phyloP scores from a whole-genome alignment of 1,140 invertebrate genomes.

The Neodiprion fabricii region DNA sequence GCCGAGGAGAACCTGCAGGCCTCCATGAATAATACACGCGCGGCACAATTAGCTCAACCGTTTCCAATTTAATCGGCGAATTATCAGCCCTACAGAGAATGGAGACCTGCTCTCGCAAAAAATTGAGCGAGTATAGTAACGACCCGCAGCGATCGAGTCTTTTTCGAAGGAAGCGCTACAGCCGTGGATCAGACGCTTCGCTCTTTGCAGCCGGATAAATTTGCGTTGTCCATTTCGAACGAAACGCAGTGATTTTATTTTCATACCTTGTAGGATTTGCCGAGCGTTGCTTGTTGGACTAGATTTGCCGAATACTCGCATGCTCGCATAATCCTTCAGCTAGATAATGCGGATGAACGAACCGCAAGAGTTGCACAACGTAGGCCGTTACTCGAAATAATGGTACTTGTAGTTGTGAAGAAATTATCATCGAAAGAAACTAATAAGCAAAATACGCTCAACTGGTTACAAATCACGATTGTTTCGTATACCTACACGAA shows the following conservation, averaged over 20 bases:
- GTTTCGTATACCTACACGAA: too few relatives aligned
- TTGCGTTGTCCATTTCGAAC: background rate
- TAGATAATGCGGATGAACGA: too few relatives aligned
- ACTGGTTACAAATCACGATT: too few relatives aligned
- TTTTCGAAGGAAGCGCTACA: background rate
- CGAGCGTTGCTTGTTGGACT: too few relatives aligned
- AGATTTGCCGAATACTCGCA: too few relatives aligned
- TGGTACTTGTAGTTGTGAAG: too few relatives aligned
- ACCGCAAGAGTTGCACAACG: too few relatives aligned
- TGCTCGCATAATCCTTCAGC: too few relatives aligned
- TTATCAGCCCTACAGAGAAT: slow-evolving; percentile 59
- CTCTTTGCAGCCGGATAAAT: too few relatives aligned
- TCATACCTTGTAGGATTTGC: background rate
- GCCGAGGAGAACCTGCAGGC: background rate
- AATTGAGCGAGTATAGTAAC: background rate
- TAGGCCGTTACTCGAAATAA: too few relatives aligned
- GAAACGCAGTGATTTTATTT: background rate
- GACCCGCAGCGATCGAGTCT: background rate
- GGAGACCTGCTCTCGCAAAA: slow-evolving; percentile 8
- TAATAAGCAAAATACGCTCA: too few relatives aligned
- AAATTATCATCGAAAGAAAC: too few relatives aligned
- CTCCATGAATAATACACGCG: slow-evolving; percentile 58
- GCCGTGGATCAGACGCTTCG: background rate
- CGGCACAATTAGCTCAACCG: slow-evolving; percentile 55
- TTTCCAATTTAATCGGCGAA: slow-evolving; percentile 62